Evolutionary conservation across 2,113 vertebrate genomes (phyloP).

Genomic region (Neoarius graeffei): DNA sequence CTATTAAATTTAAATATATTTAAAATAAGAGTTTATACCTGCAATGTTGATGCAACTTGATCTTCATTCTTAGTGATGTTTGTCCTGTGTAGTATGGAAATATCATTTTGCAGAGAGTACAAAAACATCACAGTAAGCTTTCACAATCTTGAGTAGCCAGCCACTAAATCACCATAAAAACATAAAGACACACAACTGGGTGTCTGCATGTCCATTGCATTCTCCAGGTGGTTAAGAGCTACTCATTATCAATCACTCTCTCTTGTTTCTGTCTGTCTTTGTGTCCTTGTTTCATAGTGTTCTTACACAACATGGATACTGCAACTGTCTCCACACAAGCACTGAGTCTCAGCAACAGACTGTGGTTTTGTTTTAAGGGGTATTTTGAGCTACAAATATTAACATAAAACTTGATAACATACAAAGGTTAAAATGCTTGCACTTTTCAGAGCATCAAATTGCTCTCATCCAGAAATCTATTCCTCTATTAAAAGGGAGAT

Average conservation of each 20-base stretch:
- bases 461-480: conserved; percentile 31
- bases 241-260: conserved; percentile 43
- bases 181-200: conserved; percentile 2
- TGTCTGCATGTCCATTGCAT: background rate
- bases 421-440: conserved; percentile 45
- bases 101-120: background rate
- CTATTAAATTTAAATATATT: background rate
- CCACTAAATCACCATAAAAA: conserved; percentile 25
- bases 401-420: conserved; percentile 41
- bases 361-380: conserved; percentile 22
- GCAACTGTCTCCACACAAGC: conserved; percentile 9
- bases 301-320: conserved; percentile 33
- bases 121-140: background rate
- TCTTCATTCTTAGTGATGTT: background rate
- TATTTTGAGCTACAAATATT: conserved; percentile 39
- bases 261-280: conserved; percentile 22
- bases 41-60: background rate
- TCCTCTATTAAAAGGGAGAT: conserved; percentile 7
- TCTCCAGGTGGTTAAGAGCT: background rate
- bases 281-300: conserved; percentile 37
- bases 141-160: conserved; percentile 14
- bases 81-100: background rate
- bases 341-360: background rate
- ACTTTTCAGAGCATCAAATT: conserved; percentile 35
- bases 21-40: background rate